Conservation (phyloP, 2,113 vertebrate species). For the Pionites leucogaster region DNA sequence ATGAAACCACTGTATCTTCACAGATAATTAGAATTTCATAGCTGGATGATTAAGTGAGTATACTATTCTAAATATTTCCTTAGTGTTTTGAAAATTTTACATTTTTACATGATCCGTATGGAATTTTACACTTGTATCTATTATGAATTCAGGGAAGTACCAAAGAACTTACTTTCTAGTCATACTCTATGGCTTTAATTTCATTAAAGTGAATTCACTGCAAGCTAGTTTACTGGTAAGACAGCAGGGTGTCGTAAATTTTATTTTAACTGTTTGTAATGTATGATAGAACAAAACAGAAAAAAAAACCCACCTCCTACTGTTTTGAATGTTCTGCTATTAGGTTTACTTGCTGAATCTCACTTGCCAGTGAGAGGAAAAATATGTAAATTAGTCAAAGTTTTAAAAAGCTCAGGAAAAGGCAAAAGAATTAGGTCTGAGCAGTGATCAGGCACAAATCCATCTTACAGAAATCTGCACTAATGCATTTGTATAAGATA, state of each 20-base stretch:
- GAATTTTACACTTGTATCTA: slow-evolving; percentile 3
- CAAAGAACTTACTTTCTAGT: slow-evolving; percentile 24
- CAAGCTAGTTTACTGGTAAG: slow-evolving; percentile 45
- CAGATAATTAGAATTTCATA: slow-evolving; percentile 59
- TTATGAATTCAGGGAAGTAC: slow-evolving; percentile 41
- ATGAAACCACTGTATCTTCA: slow-evolving; percentile 1
- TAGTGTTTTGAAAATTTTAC: slow-evolving; percentile 14
- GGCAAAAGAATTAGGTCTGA: neutral
- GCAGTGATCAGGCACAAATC: neutral
- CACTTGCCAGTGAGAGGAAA: neutral
- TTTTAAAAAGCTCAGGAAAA: slow-evolving; percentile 25
- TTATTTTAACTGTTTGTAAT: slow-evolving; percentile 59
- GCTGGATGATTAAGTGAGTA: slow-evolving; percentile 36
- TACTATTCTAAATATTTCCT: slow-evolving; percentile 43
- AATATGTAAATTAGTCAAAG: neutral
- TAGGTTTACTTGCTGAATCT: slow-evolving; percentile 28
- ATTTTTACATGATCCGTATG: slow-evolving; percentile 42
- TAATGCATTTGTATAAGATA: neutral
- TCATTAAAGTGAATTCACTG: slow-evolving; percentile 67
- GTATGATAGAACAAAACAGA: slow-evolving; percentile 16
- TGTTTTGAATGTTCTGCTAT: slow-evolving; percentile 5
- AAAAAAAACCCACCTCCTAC: neutral
- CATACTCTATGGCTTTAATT: slow-evolving; percentile 54
- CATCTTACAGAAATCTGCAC: neutral
- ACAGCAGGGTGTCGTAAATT: slow-evolving; percentile 56